phyloP scores from a whole-genome alignment of 1,140 invertebrate species.

The Rhopalosiphum maidis region DNA sequence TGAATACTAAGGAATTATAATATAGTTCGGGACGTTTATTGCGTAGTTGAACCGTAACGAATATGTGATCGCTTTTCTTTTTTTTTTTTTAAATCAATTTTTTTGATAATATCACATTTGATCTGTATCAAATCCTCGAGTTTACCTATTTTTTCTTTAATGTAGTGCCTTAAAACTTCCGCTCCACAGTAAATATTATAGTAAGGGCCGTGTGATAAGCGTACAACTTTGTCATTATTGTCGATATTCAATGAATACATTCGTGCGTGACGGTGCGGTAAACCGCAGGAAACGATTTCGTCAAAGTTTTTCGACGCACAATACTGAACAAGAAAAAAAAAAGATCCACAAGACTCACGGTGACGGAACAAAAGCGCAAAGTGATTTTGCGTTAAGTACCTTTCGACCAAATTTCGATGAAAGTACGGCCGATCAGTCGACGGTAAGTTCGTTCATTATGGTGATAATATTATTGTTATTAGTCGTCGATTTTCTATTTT shows the following conservation, averaged over 20 bases:
- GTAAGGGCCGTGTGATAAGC: neutral
- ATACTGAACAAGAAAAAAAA: neutral
- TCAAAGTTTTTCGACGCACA: no score
- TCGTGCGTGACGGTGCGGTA: neutral
- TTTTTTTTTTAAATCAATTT: neutral
- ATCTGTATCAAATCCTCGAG: neutral
- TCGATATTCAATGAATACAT: neutral
- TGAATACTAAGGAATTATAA: neutral
- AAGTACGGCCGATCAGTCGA: neutral
- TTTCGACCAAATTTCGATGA: neutral
- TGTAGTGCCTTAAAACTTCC: neutral
- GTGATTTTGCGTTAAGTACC: neutral
- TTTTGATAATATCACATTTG: neutral
- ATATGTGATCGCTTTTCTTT: neutral
- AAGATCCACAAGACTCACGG: neutral
- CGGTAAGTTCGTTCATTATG: neutral
- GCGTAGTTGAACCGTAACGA: neutral
- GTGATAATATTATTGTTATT: neutral
- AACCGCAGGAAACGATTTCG: neutral
- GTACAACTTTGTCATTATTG: neutral
- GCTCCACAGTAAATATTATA: neutral
- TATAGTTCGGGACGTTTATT: no score
- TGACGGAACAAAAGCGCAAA: fast-evolving
- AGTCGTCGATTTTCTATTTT: neutral
- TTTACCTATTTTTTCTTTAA: neutral